These are phyloP conservation scores for Nebria brevicollis DNA, from an alignment of 2,888 invertebrate species.

Conservation along the genomic window DNA sequence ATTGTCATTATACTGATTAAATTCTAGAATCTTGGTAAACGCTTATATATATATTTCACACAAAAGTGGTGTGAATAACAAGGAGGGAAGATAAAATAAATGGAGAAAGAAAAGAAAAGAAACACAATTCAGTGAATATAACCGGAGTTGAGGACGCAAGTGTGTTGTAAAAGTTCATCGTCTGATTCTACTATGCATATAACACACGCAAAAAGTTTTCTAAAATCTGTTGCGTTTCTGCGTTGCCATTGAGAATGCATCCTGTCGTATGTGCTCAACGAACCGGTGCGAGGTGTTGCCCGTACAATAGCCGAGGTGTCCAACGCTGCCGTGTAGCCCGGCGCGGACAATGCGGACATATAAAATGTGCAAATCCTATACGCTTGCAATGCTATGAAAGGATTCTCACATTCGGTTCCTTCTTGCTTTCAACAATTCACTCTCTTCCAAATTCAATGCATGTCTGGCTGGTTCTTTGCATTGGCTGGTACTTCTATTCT, in stretches of 20 bases:
- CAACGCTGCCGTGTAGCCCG: slow-evolving; percentile 12
- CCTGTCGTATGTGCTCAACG: background rate
- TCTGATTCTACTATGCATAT: background rate
- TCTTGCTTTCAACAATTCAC: background rate
- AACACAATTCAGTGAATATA: background rate
- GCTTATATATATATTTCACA: background rate
- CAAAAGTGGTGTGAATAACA: background rate
- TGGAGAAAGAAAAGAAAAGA: background rate
- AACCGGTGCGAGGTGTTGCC: background rate
- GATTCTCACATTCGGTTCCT: slow-evolving; percentile 9
- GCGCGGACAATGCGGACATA: slow-evolving; percentile 31
- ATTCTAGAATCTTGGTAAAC: background rate
- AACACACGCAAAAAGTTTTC: slow-evolving; percentile 8
- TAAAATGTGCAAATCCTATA: slow-evolving; percentile 38
- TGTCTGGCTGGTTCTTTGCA: slow-evolving; percentile 11
- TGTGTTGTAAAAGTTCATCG: background rate
- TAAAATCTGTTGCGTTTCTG: slow-evolving; percentile 43
- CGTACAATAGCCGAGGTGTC: slow-evolving; percentile 15
- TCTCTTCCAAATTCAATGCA: background rate
- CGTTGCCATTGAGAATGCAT: background rate
- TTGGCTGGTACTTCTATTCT: background rate
- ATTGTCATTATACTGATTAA: no score
- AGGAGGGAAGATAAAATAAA: background rate
- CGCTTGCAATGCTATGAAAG: background rate
- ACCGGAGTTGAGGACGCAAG: background rate